Evolutionary conservation across 1,140 invertebrate species (phyloP), one percentile per base, ranked within the genome.

Genomic region (Meloidogyne chitwoodi): DNA sequence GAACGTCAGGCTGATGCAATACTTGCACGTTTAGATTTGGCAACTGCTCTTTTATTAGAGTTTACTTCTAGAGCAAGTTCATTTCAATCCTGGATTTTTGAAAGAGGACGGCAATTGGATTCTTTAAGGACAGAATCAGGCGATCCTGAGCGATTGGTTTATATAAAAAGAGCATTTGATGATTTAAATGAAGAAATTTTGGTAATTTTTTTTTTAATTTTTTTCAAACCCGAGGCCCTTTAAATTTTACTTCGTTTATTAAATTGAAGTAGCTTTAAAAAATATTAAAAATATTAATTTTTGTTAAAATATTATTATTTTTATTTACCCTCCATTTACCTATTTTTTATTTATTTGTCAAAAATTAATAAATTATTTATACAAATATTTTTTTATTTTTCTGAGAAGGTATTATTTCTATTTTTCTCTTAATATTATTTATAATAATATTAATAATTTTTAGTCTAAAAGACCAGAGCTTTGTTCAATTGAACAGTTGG

Each of bases 81-180:
- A 34, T 76, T 79, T 26, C 78, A 79, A 34, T 79, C 78, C 8
- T 79, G 78, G 79, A 61, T 79, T 62, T 80, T 74, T 63, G 78
- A 79, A 64, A 69, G 38, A 34, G 67, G 66, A 48, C 29, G 75
- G 1, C 77, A 68, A 65, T 22, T 79, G 19, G 70, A 74, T 34
- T 34, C 34, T 22, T 65, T 63, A 34, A n/a, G 68, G n/a, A 22
- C 41, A 31, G 44, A 44, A 29, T 77, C 68, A 29, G 67, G 68
- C 3, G 34, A 79, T 41, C 70, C 38, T 19, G 6, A 38, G 8
- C 10, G 26, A 26, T 38, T 78, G 29, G 65, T 24, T 26, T 44
- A 70, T 19, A 48, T 44, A 22, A 38, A 65, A 31, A 61, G 38
- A 2, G 16, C 11, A 41, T 62, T 62, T 48, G 69, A 71, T 66